phyloP scores from a whole-genome alignment of 2,888 invertebrate species.

The Hetaerina titia region DNA sequence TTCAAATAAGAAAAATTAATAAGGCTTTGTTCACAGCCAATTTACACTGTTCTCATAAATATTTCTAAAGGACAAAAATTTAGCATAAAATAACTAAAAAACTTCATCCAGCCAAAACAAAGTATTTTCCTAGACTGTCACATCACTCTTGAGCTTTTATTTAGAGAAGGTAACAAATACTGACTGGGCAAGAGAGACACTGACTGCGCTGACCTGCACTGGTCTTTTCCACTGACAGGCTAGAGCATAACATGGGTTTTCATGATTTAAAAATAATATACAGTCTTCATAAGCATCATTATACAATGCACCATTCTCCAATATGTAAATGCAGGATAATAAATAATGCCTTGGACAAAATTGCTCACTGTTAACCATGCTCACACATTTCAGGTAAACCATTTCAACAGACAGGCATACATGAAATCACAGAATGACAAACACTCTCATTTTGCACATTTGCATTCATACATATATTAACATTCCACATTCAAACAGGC shows the following conservation, averaged over 20 bases:
- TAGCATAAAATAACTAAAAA: constrained; percentile 55
- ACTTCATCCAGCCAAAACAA: constrained; percentile 59
- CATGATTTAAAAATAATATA: constrained; percentile 64
- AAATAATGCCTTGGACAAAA: constrained; percentile 66
- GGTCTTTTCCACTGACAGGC: constrained; percentile 59
- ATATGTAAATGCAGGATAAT: constrained; percentile 66
- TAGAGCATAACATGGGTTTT: constrained; percentile 56
- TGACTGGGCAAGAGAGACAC: constrained; percentile 64
- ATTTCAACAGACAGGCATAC: constrained; percentile 67
- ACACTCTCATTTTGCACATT: constrained; percentile 62
- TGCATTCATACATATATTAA: constrained; percentile 67
- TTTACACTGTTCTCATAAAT: constrained; percentile 58
- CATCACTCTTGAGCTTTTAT: constrained; percentile 67
- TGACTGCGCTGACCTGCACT: constrained; percentile 60
- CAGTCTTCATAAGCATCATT: constrained; percentile 67
- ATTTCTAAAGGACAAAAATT: constrained; percentile 60
- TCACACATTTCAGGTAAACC: constrained; percentile 64
- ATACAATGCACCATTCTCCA: constrained; percentile 67
- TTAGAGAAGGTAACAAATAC: constrained; percentile 68
- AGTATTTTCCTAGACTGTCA: constrained; percentile 64
- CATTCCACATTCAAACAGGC: constrained; percentile 64
- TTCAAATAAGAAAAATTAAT: constrained; percentile 51
- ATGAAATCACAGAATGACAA: constrained; percentile 66
- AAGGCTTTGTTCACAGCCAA: constrained; percentile 61
- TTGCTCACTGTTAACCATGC: constrained; percentile 62